phyloP scores from a whole-genome alignment of 1,140 invertebrate genomes.

The Psilanteris sp. region DNA sequence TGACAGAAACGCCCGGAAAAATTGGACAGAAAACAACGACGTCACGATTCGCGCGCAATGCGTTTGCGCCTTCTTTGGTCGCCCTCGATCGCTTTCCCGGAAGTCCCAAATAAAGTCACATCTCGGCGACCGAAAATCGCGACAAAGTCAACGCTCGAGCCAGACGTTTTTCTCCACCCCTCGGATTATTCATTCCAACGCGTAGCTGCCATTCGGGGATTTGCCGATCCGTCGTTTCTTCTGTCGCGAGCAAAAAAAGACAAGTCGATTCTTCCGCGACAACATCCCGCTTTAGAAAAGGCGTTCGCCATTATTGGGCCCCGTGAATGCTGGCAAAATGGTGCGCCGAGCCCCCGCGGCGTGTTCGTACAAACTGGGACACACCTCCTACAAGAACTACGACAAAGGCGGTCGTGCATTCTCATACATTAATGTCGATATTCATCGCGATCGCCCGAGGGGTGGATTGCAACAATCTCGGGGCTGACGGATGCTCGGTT shows the following conservation, averaged over 20 bases:
- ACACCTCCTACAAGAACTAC: constrained; percentile 46
- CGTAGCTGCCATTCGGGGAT: not conserved
- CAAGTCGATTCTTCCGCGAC: constrained; percentile 6
- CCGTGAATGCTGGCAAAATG: constrained; percentile 26
- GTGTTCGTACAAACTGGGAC: constrained; percentile 51
- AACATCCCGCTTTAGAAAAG: constrained; percentile 25
- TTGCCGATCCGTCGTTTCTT: not conserved
- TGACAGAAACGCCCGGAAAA: too few relatives aligned
- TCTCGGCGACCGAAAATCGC: too few relatives aligned
- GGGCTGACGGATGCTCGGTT: constrained; percentile 25
- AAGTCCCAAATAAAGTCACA: too few relatives aligned
- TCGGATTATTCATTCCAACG: too few relatives aligned
- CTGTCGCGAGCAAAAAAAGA: too few relatives aligned
- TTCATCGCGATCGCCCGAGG: constrained; percentile 37
- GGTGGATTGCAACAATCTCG: constrained; percentile 11
- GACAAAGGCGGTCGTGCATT: constrained; percentile 47
- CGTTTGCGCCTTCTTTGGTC: too few relatives aligned
- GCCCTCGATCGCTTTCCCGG: too few relatives aligned
- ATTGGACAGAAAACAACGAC: too few relatives aligned
- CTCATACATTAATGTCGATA: constrained; percentile 57
- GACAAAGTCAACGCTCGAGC: not conserved
- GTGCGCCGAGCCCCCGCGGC: constrained; percentile 50
- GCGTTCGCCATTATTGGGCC: constrained; percentile 31
- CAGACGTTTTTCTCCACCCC: too few relatives aligned
- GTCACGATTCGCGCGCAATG: too few relatives aligned